Conservation (phyloP, 1,140 invertebrate genomes). For the Battus philenor region DNA sequence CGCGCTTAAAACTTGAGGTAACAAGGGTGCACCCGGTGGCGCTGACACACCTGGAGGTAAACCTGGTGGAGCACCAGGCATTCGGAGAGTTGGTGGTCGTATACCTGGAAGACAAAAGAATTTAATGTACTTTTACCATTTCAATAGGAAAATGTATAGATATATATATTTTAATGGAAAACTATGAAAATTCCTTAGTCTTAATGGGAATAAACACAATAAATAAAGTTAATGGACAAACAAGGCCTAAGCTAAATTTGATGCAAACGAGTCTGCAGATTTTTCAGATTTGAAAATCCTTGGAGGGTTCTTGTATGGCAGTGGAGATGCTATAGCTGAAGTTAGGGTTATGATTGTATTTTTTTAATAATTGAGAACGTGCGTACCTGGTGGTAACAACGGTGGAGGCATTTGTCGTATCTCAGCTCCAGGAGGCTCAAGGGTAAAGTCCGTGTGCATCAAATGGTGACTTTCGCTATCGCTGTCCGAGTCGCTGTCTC, state of each 20-base stretch:
- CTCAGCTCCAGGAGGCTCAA: slow-evolving; percentile 54
- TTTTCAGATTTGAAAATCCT: too few species aligned
- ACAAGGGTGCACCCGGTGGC: slow-evolving; percentile 63
- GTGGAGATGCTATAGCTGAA: too few species aligned
- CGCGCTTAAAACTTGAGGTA: neutral
- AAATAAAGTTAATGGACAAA: too few species aligned
- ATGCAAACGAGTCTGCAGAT: too few species aligned
- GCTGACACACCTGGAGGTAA: slow-evolving; percentile 21
- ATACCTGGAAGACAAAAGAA: too few species aligned
- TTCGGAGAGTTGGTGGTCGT: slow-evolving; percentile 78
- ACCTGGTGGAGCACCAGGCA: slow-evolving; percentile 38
- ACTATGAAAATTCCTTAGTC: too few species aligned
- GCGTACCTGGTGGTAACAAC: slow-evolving; percentile 48
- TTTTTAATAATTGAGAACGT: slow-evolving; percentile 14
- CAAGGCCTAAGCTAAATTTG: too few species aligned
- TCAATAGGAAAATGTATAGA: too few species aligned
- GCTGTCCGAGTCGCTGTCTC: slow-evolving; percentile 64
- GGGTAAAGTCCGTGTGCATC: slow-evolving; percentile 29
- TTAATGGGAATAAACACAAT: too few species aligned
- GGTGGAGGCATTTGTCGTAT: slow-evolving; percentile 49
- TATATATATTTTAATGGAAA: too few species aligned
- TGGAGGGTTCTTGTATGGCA: too few species aligned
- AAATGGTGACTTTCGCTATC: slow-evolving; percentile 30
- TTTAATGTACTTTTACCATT: too few species aligned
- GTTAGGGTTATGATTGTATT: slow-evolving; percentile 10